Conservation (phyloP, 2,888 invertebrate species). For the Lepidonotus clava region DNA sequence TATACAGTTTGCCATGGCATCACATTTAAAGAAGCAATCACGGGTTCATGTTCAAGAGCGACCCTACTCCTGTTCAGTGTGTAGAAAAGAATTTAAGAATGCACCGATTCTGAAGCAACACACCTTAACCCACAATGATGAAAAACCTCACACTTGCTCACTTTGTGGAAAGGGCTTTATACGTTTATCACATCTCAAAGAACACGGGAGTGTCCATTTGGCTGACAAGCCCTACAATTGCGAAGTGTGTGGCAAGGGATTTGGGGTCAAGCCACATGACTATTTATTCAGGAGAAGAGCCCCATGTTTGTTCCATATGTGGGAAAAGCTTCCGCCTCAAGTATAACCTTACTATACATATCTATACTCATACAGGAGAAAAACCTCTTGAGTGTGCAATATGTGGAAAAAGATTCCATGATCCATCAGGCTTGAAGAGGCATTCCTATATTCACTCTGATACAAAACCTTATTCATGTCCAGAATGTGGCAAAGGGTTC, state of each 20-base stretch:
- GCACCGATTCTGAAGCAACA: neutral
- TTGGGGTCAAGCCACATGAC: neutral
- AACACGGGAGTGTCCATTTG: neutral
- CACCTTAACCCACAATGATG: neutral
- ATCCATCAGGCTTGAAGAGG: no score
- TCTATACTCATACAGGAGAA: no score
- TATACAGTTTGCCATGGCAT: no score
- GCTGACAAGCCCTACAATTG: neutral
- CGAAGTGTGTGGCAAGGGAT: neutral
- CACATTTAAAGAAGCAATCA: neutral
- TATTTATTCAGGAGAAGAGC: neutral
- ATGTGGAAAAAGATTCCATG: no score
- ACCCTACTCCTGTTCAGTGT: neutral
- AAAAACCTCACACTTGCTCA: neutral
- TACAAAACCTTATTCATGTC: no score
- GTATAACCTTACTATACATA: neutral
- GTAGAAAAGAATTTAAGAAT: neutral
- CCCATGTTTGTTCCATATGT: constrained; percentile 5
- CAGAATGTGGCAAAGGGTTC: no score
- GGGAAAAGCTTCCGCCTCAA: neutral
- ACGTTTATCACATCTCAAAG: neutral
- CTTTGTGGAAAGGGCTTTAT: neutral
- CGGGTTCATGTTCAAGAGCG: neutral
- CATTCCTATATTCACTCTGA: no score
- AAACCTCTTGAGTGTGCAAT: no score